Conservation (phyloP, 2,888 invertebrate genomes). For the Elmis aenea region DNA sequence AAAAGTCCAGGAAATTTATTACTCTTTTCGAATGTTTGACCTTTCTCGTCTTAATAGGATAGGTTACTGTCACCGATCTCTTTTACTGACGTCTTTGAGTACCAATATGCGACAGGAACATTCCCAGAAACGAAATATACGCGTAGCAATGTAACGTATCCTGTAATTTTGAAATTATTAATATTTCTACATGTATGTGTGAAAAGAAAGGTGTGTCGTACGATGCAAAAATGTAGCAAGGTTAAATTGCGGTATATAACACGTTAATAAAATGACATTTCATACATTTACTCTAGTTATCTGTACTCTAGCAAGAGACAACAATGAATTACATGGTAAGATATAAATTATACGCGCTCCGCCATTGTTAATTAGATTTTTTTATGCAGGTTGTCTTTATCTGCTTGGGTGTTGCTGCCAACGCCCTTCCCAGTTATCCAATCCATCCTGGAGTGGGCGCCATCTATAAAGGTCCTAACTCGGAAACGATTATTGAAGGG, state of each 20-base stretch:
- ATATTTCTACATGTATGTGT: constrained; percentile 26
- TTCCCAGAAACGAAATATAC: no score
- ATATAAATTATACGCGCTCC: no score
- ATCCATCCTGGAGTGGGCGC: constrained; percentile 39
- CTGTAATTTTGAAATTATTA: constrained; percentile 26
- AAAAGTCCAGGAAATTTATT: no score
- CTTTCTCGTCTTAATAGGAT: no score
- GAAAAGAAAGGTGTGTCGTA: no score
- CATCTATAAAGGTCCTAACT: constrained; percentile 40
- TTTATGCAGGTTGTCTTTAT: constrained; percentile 14
- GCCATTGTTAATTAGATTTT: constrained; percentile 1
- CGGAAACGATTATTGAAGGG: constrained; percentile 42
- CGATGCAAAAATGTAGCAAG: constrained; percentile 38
- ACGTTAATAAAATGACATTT: constrained; percentile 18
- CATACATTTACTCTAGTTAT: constrained; percentile 6
- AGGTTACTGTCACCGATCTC: no score
- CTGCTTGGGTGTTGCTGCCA: constrained; percentile 1
- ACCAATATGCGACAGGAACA: no score
- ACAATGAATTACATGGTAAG: constrained; percentile 16
- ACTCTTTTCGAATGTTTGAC: no score
- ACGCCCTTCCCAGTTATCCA: constrained; percentile 17
- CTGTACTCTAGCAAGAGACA: constrained; percentile 4
- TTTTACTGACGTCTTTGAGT: no score
- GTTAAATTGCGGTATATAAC: constrained; percentile 41
- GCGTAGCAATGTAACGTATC: no score